Conservation (phyloP, 2,113 vertebrate species). For the Thalassoma bifasciatum region DNA sequence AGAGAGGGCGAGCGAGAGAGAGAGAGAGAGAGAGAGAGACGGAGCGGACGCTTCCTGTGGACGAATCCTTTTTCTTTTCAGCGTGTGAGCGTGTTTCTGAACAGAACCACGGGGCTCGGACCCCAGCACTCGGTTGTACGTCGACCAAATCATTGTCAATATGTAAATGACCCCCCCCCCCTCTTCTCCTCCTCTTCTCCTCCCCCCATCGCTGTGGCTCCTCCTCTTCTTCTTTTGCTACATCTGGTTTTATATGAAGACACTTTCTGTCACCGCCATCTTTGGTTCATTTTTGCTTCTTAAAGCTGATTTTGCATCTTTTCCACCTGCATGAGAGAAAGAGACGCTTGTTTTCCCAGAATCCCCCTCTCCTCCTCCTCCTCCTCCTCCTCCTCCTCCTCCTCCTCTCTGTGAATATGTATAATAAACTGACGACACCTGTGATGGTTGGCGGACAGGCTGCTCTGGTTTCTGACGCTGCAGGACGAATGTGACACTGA, state of each 20-base stretch:
- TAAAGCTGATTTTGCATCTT: conserved; percentile 86
- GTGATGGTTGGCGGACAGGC: conserved; percentile 47
- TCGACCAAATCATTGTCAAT: conserved; percentile 97
- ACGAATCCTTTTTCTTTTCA: conserved; percentile 44
- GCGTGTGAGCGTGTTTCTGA: conserved; percentile 42
- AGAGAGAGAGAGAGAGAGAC: no score
- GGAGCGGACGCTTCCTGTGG: conserved; percentile 78
- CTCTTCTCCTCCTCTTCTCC: conserved; percentile 66
- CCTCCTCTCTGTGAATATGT: conserved; percentile 80
- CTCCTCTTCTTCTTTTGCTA: conserved; percentile 82
- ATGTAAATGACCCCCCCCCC: conserved; percentile 87
- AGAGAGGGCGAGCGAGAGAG: no score
- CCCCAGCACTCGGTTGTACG: conserved; percentile 90
- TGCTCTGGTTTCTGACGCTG: conserved; percentile 87
- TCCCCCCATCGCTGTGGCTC: conserved; percentile 23
- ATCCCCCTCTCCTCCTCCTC: conserved; percentile 16
- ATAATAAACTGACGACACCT: conserved; percentile 71
- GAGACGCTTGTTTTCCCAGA: conserved; percentile 63
- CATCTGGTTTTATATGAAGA: conserved; percentile 89
- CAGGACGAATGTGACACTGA: conserved; percentile 77
- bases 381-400: not conserved
- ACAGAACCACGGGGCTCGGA: conserved; percentile 63
- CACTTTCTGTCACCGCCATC: conserved; percentile 85
- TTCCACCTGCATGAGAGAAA: conserved; percentile 88
- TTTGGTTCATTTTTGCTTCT: conserved; percentile 81